phyloP scores from a whole-genome alignment of 2,113 vertebrate species.

The Callionymus lyra region DNA sequence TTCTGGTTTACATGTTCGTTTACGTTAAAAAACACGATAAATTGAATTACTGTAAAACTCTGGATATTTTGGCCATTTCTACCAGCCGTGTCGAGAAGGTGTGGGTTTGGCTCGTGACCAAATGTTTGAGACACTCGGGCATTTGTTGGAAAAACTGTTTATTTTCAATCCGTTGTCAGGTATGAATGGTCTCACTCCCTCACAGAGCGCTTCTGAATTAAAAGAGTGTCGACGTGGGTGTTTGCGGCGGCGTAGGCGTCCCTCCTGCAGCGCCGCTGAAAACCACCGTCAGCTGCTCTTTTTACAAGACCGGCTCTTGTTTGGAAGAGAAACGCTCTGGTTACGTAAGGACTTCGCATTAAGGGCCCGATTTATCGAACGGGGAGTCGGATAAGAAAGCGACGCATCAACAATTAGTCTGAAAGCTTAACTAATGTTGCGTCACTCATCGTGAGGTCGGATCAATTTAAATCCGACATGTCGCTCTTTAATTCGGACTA shows the following conservation, averaged over 20 bases:
- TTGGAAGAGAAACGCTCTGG: constrained; percentile 38
- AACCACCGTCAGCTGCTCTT: constrained; percentile 54
- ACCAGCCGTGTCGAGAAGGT: no score
- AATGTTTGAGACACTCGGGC: no score
- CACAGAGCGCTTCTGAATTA: constrained; percentile 43
- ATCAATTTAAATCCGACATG: constrained; percentile 19
- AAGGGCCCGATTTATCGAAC: constrained; percentile 29
- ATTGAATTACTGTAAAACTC: no score
- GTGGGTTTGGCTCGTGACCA: no score
- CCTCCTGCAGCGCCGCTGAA: constrained; percentile 46
- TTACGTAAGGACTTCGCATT: constrained; percentile 41
- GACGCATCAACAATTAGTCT: constrained; percentile 41
- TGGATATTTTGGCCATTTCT: no score
- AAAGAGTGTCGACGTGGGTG: constrained; percentile 43
- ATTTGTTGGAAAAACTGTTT: no score
- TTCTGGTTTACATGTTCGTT: no score
- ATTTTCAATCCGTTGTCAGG: constrained; percentile 16
- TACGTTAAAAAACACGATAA: no score
- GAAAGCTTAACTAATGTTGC: constrained; percentile 35
- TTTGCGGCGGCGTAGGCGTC: constrained; percentile 40
- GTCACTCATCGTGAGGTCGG: constrained; percentile 23
- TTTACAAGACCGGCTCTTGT: constrained; percentile 39
- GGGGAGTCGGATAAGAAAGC: constrained; percentile 34
- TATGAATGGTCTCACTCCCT: neutral
- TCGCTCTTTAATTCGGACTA: neutral